These are phyloP conservation scores for Pemphredon lugubris DNA, from an alignment of 2,888 invertebrate species.

Conservation along the genomic window DNA sequence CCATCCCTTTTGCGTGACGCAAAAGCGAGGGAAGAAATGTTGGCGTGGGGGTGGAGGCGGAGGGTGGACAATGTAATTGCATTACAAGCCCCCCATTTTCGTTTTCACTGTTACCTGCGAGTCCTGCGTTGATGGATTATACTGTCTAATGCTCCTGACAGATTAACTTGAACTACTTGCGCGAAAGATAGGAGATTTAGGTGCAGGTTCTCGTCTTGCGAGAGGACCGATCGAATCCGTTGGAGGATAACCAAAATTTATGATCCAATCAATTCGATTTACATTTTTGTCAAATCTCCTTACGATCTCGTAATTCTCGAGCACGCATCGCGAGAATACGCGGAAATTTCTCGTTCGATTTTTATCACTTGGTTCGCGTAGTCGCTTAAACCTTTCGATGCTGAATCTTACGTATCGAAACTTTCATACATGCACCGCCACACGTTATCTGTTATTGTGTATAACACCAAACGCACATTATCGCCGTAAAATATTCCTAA, in stretches of 20 bases:
- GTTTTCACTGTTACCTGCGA: conserved; percentile 73
- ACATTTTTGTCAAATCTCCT: conserved; percentile 4
- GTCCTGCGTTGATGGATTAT: conserved; percentile 78
- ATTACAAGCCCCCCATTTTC: conserved; percentile 68
- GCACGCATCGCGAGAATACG: too few species aligned
- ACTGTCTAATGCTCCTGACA: conserved; percentile 76
- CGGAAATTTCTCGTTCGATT: too few species aligned
- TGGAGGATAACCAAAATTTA: conserved; percentile 39
- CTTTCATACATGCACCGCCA: too few species aligned
- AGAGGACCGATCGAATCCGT: conserved; percentile 15
- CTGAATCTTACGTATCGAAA: too few species aligned
- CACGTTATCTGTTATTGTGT: too few species aligned
- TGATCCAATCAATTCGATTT: conserved; percentile 37
- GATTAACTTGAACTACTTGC: conserved; percentile 73
- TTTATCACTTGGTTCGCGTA: too few species aligned
- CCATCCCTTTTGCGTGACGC: conserved; percentile 10
- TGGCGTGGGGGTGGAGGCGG: conserved; percentile 46
- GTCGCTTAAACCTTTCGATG: too few species aligned
- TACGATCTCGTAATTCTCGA: too few species aligned
- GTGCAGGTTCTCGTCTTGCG: conserved; percentile 3
- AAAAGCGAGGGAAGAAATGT: conserved; percentile 26
- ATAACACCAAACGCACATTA: too few species aligned
- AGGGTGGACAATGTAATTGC: conserved; percentile 66
- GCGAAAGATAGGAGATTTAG: conserved; percentile 37
- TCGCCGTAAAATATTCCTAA: too few species aligned